Evolutionary conservation across 2,888 invertebrate genomes (phyloP).

Genomic region (Hypena proboscidalis): DNA sequence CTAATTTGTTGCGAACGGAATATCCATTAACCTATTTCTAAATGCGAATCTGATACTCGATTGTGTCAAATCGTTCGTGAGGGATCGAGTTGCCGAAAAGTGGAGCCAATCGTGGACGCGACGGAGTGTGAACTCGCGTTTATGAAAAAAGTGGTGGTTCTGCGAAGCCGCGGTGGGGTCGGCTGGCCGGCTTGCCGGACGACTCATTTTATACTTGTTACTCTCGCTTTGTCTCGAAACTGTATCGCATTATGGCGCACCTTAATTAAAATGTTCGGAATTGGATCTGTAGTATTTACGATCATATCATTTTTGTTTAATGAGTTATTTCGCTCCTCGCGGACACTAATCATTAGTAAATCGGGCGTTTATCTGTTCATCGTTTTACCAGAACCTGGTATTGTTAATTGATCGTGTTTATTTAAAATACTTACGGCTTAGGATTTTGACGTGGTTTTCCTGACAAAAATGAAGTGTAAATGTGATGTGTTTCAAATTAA

Average conservation of each 20-base stretch:
- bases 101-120: conserved; percentile 54
- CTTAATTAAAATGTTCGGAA: conserved; percentile 81
- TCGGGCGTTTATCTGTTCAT: conserved; percentile 30
- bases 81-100: conserved; percentile 39
- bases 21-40: conserved; percentile 52
- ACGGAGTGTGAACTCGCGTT: conserved; percentile 55
- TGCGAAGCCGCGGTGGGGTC: conserved; percentile 49
- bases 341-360: conserved; percentile 44
- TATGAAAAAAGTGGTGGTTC: conserved; percentile 57
- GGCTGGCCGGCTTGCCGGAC: conserved; percentile 35
- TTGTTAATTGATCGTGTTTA: conserved; percentile 4
- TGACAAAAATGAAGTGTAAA: conserved; percentile 18
- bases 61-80: conserved; percentile 50
- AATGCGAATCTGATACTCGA: conserved; percentile 29
- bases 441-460: conserved; percentile 15
- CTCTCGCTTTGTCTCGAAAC: conserved; percentile 57
- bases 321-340: conserved; percentile 67
- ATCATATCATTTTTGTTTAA: conserved; percentile 81
- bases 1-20: conserved; percentile 47
- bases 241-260: conserved; percentile 58
- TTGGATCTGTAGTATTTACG: conserved; percentile 68
- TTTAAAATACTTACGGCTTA: conserved; percentile 15
- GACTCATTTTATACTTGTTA: conserved; percentile 48
- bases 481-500: conserved; percentile 31
- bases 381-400: conserved; percentile 8